Evolutionary conservation across 1,140 invertebrate species (phyloP).

Genomic region (Gyrodactylus bullatarudis): DNA sequence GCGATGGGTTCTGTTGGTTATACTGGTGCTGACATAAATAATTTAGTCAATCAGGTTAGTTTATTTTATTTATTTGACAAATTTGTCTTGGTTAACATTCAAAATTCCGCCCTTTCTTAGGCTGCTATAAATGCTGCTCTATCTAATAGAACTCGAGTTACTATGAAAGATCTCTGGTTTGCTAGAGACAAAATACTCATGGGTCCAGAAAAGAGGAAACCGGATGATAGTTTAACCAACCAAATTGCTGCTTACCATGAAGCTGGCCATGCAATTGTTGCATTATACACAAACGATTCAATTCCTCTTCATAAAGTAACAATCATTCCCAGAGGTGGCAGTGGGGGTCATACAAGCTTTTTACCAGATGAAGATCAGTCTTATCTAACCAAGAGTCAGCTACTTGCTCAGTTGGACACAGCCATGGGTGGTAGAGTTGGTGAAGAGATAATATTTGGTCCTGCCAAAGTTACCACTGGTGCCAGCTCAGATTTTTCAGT

Average conservation of each 20-base stretch:
- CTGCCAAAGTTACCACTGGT: conserved; percentile 60
- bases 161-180: too few species aligned
- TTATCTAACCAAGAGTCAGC: conserved; percentile 52
- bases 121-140: too few species aligned
- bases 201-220: conserved; percentile 26
- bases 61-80: too few species aligned
- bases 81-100: too few species aligned
- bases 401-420: conserved; percentile 67
- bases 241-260: conserved; percentile 79
- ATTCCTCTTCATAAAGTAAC: conserved; percentile 36
- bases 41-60: conserved; percentile 45
- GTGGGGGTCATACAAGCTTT: conserved; percentile 54
- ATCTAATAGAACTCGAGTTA: too few species aligned
- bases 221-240: conserved; percentile 37
- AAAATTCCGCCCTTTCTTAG: too few species aligned
- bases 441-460: conserved; percentile 72
- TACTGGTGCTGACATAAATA: conserved; percentile 70
- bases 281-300: conserved; percentile 56
- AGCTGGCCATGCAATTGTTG: conserved; percentile 74
- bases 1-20: conserved; percentile 66
- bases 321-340: conserved; percentile 54
- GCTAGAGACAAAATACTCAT: conserved; percentile 76
- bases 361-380: conserved; percentile 56
- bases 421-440: conserved; percentile 85
- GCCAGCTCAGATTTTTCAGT: conserved; percentile 33